Conservation (phyloP, 2,113 vertebrate species). For the Myodes glareolus region DNA sequence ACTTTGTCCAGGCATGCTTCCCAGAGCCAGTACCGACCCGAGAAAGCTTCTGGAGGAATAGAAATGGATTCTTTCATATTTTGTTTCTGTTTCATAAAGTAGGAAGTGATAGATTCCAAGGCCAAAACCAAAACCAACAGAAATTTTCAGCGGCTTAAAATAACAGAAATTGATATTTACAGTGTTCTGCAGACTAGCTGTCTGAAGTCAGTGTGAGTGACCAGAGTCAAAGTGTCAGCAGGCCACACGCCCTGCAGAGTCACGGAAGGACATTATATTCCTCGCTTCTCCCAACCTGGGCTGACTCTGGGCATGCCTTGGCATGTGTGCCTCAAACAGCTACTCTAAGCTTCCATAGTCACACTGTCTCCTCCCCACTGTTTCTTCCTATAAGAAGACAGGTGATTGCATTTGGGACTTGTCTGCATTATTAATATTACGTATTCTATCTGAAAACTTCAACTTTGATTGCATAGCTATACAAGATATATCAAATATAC, state of each 20-base stretch:
- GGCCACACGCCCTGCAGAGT: neutral
- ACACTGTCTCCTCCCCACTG: neutral
- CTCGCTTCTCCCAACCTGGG: neutral
- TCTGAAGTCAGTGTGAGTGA: neutral
- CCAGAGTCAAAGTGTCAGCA: neutral
- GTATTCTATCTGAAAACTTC: constrained; percentile 10
- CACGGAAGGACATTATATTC: neutral
- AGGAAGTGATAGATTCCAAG: neutral
- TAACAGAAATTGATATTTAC: neutral
- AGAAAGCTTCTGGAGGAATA: neutral
- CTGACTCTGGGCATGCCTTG: neutral
- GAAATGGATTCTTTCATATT: neutral
- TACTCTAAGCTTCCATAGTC: neutral
- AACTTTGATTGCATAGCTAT: neutral
- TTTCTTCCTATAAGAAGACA: neutral
- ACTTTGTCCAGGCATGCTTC: neutral
- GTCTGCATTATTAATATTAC: neutral
- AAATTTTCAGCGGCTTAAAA: neutral
- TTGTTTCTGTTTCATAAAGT: neutral
- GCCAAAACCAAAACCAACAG: neutral
- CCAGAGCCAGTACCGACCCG: neutral
- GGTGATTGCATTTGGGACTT: neutral
- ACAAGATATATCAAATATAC: neutral
- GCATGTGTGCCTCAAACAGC: neutral
- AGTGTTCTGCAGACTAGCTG: neutral